Evolutionary conservation across 2,797 vertebrate genomes (phyloP).

Genomic region (Alouatta caraya): DNA sequence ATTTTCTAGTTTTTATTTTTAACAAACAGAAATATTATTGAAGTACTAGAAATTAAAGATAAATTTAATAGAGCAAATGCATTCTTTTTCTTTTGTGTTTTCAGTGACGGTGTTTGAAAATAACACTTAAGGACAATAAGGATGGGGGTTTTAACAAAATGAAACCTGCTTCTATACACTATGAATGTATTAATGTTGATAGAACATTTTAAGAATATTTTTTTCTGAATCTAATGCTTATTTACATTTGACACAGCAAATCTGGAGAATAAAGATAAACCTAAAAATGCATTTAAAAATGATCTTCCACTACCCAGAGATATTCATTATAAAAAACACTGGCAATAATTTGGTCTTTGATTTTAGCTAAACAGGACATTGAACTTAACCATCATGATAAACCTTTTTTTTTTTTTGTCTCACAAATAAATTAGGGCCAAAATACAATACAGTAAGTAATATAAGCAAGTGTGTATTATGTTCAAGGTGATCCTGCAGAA

Average conservation of each 20-base stretch:
- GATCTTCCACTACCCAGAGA: not conserved
- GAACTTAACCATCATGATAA: not conserved
- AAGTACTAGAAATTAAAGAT: not conserved
- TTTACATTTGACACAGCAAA: not conserved
- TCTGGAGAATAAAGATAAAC: not conserved
- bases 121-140: not conserved
- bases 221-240: not conserved
- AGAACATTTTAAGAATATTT: not conserved
- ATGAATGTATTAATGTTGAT: not conserved
- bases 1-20: not conserved
- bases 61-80: not conserved
- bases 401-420: not conserved
- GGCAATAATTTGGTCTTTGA: not conserved
- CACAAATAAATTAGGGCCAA: slow-evolving; percentile 16
- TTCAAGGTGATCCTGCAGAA: not conserved
- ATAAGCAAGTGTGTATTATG: not conserved
- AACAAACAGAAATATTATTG: not conserved
- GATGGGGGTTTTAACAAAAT: not conserved
- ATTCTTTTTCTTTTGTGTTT: not conserved
- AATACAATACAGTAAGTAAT: not conserved
- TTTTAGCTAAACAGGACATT: not conserved
- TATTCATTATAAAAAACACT: not conserved
- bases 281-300: not conserved
- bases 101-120: not conserved
- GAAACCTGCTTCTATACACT: not conserved